Conservation (phyloP, 2,797 vertebrate species). For the Gila robusta region DNA sequence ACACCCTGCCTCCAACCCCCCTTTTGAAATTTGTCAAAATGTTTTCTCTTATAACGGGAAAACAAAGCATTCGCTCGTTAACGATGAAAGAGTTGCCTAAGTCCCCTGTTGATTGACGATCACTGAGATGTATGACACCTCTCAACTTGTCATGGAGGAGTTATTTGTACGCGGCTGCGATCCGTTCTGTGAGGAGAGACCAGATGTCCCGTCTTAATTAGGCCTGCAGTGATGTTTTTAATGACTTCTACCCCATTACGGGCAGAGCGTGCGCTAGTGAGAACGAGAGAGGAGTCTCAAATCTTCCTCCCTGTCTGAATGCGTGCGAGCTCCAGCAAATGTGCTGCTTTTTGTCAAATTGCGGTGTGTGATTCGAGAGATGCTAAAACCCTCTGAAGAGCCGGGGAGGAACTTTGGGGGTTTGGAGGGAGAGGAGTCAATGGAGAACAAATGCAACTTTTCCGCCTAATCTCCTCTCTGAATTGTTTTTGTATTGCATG, state of each 20-base stretch:
- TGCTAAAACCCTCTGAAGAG: slow-evolving; percentile 71
- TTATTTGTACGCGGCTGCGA: slow-evolving; percentile 82
- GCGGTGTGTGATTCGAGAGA: slow-evolving; percentile 69
- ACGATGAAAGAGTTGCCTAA: slow-evolving; percentile 79
- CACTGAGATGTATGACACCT: slow-evolving; percentile 86
- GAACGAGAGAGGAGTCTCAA: slow-evolving; percentile 71
- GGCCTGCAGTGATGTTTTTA: slow-evolving; percentile 85
- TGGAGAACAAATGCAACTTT: slow-evolving; percentile 66
- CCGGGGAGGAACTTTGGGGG: slow-evolving; percentile 42
- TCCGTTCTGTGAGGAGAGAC: slow-evolving; percentile 82
- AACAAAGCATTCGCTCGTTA: slow-evolving; percentile 81
- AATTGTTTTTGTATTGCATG: slow-evolving; percentile 65
- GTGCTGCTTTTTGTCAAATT: slow-evolving; percentile 72
- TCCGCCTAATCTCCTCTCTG: slow-evolving; percentile 66
- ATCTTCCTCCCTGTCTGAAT: slow-evolving; percentile 72
- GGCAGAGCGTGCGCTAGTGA: slow-evolving; percentile 64
- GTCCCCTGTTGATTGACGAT: slow-evolving; percentile 83
- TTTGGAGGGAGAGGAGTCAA: slow-evolving; percentile 54
- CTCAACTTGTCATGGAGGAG: slow-evolving; percentile 83
- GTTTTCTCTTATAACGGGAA: slow-evolving; percentile 73
- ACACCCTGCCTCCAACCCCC: slow-evolving; percentile 59
- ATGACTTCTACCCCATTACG: slow-evolving; percentile 84
- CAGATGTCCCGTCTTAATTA: slow-evolving; percentile 88
- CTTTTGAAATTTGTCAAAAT: slow-evolving; percentile 69
- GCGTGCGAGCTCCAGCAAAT: slow-evolving; percentile 60